Conservation (phyloP, 2,888 invertebrate genomes). For the Microctonus hyperodae region DNA sequence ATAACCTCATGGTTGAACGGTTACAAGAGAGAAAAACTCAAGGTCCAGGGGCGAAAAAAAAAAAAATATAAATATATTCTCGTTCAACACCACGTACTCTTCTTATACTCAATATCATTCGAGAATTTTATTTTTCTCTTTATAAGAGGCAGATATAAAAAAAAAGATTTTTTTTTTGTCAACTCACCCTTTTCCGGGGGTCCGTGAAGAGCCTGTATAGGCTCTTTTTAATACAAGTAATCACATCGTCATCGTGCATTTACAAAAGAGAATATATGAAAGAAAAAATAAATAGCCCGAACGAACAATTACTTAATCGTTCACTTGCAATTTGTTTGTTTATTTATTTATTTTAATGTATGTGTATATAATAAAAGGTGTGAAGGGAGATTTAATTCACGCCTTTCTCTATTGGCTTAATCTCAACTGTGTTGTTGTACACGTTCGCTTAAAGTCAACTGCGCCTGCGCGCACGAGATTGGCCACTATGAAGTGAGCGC, state of each 20-base stretch:
- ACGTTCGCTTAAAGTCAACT: constrained; percentile 16
- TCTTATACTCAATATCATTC: not conserved
- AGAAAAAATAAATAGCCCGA: not conserved
- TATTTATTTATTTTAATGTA: too few species aligned
- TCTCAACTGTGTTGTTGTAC: constrained; percentile 4
- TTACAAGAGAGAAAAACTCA: constrained; percentile 28
- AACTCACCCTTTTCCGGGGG: constrained; percentile 15
- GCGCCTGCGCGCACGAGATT: constrained; percentile 18
- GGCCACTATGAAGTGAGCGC: constrained; percentile 22
- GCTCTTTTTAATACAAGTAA: not conserved
- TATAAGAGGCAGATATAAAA: constrained; percentile 31
- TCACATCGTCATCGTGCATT: constrained; percentile 11
- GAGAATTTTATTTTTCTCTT: constrained; percentile 29
- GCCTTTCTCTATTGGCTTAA: not conserved
- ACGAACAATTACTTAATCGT: too few species aligned
- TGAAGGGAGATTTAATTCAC: not conserved
- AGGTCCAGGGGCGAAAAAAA: constrained; percentile 35
- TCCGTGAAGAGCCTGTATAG: not conserved
- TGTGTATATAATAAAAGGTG: not conserved
- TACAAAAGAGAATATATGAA: not conserved
- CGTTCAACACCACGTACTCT: not conserved
- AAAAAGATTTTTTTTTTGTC: constrained; percentile 29
- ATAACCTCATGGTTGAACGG: constrained; percentile 4
- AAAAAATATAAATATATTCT: constrained; percentile 33
- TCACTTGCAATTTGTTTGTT: too few species aligned